Conservation (phyloP, 2,797 vertebrate genomes). For the Sardinella longiceps region DNA sequence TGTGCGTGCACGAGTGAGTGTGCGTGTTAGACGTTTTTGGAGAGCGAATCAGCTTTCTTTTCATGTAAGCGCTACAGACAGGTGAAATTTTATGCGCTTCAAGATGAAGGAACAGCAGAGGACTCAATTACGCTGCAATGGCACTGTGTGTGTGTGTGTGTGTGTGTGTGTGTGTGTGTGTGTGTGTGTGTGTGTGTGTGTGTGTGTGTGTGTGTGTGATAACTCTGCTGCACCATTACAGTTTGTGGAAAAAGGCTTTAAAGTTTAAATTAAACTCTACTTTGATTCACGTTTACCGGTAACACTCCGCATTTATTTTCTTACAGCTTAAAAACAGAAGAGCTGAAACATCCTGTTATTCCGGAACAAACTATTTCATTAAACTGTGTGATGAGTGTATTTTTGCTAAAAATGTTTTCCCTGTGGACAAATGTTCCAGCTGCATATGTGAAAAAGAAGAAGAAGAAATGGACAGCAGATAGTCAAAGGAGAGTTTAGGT, state of each 20-base stretch:
- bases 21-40: constrained; percentile 71
- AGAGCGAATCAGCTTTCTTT: constrained; percentile 73
- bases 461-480: no score
- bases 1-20: not conserved
- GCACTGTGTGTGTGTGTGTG: constrained; percentile 34
- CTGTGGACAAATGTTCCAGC: no score
- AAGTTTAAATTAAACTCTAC: not conserved
- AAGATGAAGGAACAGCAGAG: constrained; percentile 67
- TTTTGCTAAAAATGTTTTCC: no score
- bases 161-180: not conserved
- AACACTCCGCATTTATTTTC: no score
- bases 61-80: constrained; percentile 72
- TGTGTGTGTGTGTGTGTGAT: not conserved
- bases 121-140: constrained; percentile 67
- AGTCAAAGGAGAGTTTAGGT: no score
- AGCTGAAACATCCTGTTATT: not conserved
- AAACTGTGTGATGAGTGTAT: not conserved
- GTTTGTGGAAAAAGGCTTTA: no score
- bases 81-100: constrained; percentile 62
- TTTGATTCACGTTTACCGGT: not conserved
- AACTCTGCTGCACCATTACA: not conserved
- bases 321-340: no score
- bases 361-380: not conserved
- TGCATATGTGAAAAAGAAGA: no score
- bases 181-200: not conserved